A percentile compares a stretch with the other conserved stretches of the same genome.
Conservation (phyloP, 2,797 vertebrate species). For the Octomys mimax region DNA sequence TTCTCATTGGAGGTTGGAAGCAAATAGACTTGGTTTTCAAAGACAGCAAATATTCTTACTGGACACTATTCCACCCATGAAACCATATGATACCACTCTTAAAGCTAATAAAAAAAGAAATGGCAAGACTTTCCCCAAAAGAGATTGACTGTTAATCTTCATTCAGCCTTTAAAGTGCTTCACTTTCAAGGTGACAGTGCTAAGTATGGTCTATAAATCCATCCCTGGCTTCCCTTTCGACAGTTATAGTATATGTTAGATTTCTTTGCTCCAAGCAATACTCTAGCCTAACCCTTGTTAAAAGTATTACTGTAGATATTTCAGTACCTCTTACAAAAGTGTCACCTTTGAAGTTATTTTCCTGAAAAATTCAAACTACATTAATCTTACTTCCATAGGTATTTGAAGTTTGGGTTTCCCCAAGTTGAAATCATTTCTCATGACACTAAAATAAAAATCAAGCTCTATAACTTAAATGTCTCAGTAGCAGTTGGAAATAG, state of each 20-base stretch:
- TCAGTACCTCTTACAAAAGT: slow-evolving; percentile 81
- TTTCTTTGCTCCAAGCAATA: slow-evolving; percentile 79
- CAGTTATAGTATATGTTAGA: slow-evolving; percentile 71
- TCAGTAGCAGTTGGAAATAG: slow-evolving; percentile 72
- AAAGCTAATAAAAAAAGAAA: slow-evolving; percentile 80
- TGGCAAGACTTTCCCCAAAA: slow-evolving; percentile 54
- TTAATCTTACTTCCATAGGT: slow-evolving; percentile 81
- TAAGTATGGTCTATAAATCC: slow-evolving; percentile 78
- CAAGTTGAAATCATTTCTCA: slow-evolving; percentile 81
- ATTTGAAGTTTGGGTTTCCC: slow-evolving; percentile 84
- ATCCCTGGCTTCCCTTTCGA: slow-evolving; percentile 74
- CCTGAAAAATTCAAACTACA: slow-evolving; percentile 83
- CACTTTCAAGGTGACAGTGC: slow-evolving; percentile 72
- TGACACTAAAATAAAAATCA: slow-evolving; percentile 82
- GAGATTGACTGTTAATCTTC: slow-evolving; percentile 74
- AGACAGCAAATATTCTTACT: slow-evolving; percentile 39
- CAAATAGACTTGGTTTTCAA: neutral
- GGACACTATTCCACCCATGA: slow-evolving; percentile 41
- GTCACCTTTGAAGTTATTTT: slow-evolving; percentile 85
- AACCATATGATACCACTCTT: slow-evolving; percentile 59
- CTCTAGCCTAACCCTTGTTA: slow-evolving; percentile 81
- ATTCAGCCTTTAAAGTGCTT: slow-evolving; percentile 72
- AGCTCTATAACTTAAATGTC: slow-evolving; percentile 78
- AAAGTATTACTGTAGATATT: slow-evolving; percentile 83
- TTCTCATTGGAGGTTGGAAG: neutral